Evolutionary conservation across 2,113 vertebrate species (phyloP).

Genomic region (Prunella himalayana): DNA sequence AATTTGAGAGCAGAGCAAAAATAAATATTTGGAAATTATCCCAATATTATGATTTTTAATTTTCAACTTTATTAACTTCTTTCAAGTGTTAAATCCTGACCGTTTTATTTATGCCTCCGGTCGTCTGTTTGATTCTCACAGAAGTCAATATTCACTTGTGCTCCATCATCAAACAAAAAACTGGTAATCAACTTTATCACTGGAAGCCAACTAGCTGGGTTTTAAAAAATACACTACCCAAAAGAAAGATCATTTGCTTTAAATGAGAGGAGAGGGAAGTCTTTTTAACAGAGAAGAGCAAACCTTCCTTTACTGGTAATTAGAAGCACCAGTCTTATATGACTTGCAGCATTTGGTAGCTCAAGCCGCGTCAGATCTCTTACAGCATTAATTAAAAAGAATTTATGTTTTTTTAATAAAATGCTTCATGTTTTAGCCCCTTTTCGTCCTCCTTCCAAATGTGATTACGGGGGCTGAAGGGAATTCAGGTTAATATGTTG

Average conservation of each 20-base stretch:
- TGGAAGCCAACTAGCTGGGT: constrained; percentile 63
- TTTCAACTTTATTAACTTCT: constrained; percentile 72
- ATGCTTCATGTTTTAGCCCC: constrained; percentile 75
- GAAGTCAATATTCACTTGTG: constrained; percentile 66
- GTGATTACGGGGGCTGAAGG: constrained; percentile 87
- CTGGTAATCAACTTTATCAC: constrained; percentile 63
- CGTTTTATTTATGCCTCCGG: constrained; percentile 61
- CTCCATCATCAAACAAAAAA: constrained; percentile 70
- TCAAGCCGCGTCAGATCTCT: constrained; percentile 73
- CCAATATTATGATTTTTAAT: constrained; percentile 81
- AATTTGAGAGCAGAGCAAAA: constrained; percentile 44
- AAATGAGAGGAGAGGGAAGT: constrained; percentile 46
- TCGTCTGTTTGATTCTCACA: constrained; percentile 59
- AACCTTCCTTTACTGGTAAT: constrained; percentile 72
- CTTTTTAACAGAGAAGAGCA: constrained; percentile 62
- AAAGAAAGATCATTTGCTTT: constrained; percentile 65
- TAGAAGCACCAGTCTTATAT: constrained; percentile 68
- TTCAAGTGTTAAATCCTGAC: constrained; percentile 70
- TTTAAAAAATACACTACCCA: constrained; percentile 47
- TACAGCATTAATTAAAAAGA: constrained; percentile 81
- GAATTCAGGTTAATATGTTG: constrained; percentile 99
- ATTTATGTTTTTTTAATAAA: constrained; percentile 84
- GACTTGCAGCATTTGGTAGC: constrained; percentile 76
- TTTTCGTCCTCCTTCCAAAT: constrained; percentile 73
- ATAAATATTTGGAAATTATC: constrained; percentile 75